These are phyloP conservation scores for Chalcosyrphus nemorum DNA, from an alignment of 2,888 invertebrate genomes.

Conservation along the genomic window DNA sequence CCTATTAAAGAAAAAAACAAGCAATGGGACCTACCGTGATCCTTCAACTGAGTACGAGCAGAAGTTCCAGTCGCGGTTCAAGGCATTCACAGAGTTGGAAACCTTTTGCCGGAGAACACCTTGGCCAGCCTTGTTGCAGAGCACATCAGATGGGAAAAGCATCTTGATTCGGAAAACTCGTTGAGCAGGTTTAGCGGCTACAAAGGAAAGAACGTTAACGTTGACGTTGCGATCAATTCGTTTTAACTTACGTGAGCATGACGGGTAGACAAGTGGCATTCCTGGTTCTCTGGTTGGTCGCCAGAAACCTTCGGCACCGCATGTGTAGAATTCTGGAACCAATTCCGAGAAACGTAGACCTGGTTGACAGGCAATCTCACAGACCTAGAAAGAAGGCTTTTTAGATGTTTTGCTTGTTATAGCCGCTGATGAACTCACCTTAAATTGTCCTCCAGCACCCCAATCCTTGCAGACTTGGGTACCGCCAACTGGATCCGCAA, in stretches of 20 bases:
- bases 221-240: not conserved
- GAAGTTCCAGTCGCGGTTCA: slow-evolving; percentile 98
- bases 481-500: slow-evolving; percentile 95
- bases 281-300: slow-evolving; percentile 92
- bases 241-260: slow-evolving; percentile 90
- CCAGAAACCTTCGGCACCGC: slow-evolving; percentile 99
- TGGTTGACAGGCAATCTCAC: slow-evolving; percentile 93
- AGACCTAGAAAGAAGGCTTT: slow-evolving; percentile 83
- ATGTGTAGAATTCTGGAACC: slow-evolving; percentile 98
- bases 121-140: slow-evolving; percentile 97
- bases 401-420: not conserved
- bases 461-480: slow-evolving; percentile 96
- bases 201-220: too few relatives aligned
- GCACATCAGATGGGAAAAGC: slow-evolving; percentile 97
- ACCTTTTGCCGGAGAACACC: slow-evolving; percentile 95
- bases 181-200: slow-evolving; percentile 95
- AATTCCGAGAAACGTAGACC: slow-evolving; percentile 95
- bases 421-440: slow-evolving; percentile 80
- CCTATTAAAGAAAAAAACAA: not conserved
- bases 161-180: slow-evolving; percentile 96
- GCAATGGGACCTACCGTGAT: slow-evolving; percentile 78
- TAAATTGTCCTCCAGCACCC: slow-evolving; percentile 98
- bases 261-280: slow-evolving; percentile 93
- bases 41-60: slow-evolving; percentile 95
- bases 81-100: slow-evolving; percentile 92